A percentile compares a stretch with the other conserved stretches of the same genome.
phyloP scores from a whole-genome alignment of 2,113 vertebrate genomes.

The Poeciliopsis occidentalis region DNA sequence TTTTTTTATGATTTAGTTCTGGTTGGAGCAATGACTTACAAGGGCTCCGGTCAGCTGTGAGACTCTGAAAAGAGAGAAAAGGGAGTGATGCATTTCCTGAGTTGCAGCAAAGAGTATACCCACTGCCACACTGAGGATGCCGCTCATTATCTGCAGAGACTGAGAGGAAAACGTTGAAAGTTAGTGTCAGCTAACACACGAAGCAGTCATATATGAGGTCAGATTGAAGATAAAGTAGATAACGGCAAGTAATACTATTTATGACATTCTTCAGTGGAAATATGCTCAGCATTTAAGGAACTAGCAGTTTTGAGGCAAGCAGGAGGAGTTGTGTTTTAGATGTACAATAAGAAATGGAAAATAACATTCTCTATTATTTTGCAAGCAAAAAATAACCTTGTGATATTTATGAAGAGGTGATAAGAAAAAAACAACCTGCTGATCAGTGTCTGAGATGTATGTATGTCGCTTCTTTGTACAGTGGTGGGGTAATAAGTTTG shows the following conservation, averaged over 20 bases:
- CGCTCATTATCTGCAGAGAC: slow-evolving; percentile 72
- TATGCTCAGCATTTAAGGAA: background rate
- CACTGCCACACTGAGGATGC: slow-evolving; percentile 70
- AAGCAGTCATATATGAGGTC: background rate
- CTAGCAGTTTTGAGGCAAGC: background rate
- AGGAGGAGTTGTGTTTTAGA: no score
- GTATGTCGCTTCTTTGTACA: background rate
- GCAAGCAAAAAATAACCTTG: no score
- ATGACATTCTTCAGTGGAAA: background rate
- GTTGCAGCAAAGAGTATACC: slow-evolving; percentile 67
- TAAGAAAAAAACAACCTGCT: background rate
- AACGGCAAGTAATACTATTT: background rate
- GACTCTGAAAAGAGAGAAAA: slow-evolving; percentile 73
- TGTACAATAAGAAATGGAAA: no score
- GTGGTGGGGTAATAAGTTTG: background rate
- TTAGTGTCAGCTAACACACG: no score
- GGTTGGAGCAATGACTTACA: slow-evolving; percentile 48
- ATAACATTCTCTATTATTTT: no score
- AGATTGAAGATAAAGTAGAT: no score
- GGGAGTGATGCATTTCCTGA: rapidly evolving
- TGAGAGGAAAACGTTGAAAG: slow-evolving; percentile 24
- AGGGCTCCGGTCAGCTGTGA: slow-evolving; percentile 70
- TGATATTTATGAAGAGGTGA: no score
- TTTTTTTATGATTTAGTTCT: background rate
- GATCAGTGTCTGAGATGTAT: background rate